Base-by-base conservation (phyloP, 1,140 invertebrate genomes). In the Mycetomoellerius zeteki region DNA sequence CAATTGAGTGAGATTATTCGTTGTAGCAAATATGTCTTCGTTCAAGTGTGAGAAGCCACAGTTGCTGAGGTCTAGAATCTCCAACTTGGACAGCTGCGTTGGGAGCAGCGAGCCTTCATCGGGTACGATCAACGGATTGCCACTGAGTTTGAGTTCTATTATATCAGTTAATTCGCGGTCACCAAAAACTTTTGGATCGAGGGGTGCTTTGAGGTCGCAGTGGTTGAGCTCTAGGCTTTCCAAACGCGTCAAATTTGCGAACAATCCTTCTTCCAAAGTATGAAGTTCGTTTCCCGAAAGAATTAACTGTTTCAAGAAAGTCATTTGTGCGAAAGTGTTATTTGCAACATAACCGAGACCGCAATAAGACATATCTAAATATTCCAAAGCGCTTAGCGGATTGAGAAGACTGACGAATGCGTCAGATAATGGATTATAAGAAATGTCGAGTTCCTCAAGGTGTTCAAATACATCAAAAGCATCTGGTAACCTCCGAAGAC, bases 291-390 rank as follows among this genome's bases (percentile, higher is more conserved):
- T 97, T 12, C 97, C 97, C 2, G 97, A 97, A 8, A 97, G 93
- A 60, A 97, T 96, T 27, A 97, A 94, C 56, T 96, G 96, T 89
- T 96, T 97, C 91, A 97, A 95, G 1, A 96, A 96, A 0, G 96
- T 97, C 97, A 97, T 97, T 92, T 97, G 96, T 0, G 96, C 96
- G 92, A 97, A 97, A 2, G 97, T 97, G 6, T 96, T 96, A 30
- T 96, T 96, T 10, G 96, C 96, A 47, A 97, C 96, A 85, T 97
- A 95, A 2, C 96, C 96, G 12, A 97, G 94, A 92, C 97, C 96
- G 93, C 97, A 97, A 89, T 97, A 97, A 8, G 97, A 97, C 97
- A 97, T 97, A 90, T 97, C 97, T 12, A 97, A 93, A 91, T 97
- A 97, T 93, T 97, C 96, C 14, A 97, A 93, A 27, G 96, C 96